These are phyloP conservation scores for Eupsittula cactorum DNA, from an alignment of 2,113 vertebrate species.

Conservation along the genomic window DNA sequence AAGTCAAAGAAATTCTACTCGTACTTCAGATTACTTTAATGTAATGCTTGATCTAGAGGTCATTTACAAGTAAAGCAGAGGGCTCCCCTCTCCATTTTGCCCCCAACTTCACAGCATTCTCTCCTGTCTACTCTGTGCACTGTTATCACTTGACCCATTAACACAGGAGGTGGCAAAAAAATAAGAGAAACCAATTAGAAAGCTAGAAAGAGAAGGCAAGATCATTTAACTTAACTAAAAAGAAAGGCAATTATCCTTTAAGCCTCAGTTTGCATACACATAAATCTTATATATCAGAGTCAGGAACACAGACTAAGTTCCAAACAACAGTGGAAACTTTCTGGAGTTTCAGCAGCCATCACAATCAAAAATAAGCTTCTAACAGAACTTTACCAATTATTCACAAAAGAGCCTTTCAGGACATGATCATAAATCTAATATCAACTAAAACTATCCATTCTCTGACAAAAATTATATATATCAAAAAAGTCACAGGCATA, in stretches of 20 bases:
- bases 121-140: neutral
- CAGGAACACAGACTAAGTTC: neutral
- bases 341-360: neutral
- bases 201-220: neutral
- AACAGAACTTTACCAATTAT: neutral
- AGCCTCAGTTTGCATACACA: neutral
- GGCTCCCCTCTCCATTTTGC: neutral
- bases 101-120: neutral
- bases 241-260: neutral
- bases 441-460: neutral
- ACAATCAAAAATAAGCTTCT: neutral
- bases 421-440: neutral
- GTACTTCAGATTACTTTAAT: neutral
- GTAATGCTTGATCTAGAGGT: neutral
- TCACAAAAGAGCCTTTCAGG: neutral
- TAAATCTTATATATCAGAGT: neutral
- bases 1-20: neutral
- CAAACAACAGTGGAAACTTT: neutral
- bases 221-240: neutral
- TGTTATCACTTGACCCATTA: neutral
- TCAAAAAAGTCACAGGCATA: slow-evolving; percentile 53
- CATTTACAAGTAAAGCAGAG: neutral
- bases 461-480: neutral
- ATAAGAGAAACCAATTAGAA: neutral
- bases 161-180: neutral